Conservation (phyloP, 2,113 vertebrate genomes). For the Sapayoa aenigma region DNA sequence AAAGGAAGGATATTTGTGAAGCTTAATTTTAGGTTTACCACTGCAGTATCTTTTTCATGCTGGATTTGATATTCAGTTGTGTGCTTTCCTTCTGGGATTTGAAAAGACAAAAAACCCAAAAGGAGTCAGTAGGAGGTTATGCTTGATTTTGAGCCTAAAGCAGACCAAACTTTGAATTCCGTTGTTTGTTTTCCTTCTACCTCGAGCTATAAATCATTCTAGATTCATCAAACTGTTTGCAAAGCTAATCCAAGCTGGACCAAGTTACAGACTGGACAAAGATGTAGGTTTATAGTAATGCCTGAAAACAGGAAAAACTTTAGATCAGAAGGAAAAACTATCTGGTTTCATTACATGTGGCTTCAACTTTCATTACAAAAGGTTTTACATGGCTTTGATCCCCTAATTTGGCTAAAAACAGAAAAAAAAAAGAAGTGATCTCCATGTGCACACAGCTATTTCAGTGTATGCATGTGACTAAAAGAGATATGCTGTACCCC, state of each 20-base stretch:
- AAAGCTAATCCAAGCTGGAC: constrained; percentile 49
- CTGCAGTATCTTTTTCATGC: background rate
- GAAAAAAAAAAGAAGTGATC: background rate
- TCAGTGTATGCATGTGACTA: background rate
- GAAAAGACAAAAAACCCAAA: constrained; percentile 2
- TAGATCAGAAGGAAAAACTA: constrained; percentile 57
- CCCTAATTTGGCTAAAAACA: constrained; percentile 37
- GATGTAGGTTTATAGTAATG: constrained; percentile 55
- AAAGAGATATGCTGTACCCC: background rate
- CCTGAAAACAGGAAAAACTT: constrained; percentile 60
- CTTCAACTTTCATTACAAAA: constrained; percentile 58
- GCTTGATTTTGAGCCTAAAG: background rate
- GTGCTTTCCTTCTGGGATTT: background rate
- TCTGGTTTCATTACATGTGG: constrained; percentile 61
- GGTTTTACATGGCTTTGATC: constrained; percentile 55
- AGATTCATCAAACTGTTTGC: constrained; percentile 52
- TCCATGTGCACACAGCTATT: background rate
- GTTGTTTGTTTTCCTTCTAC: constrained; percentile 43
- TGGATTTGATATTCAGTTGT: background rate
- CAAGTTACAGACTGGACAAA: constrained; percentile 35
- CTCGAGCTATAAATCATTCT: constrained; percentile 37
- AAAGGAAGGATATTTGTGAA: background rate
- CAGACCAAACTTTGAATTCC: background rate
- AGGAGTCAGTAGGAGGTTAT: constrained; percentile 4
- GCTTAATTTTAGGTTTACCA: background rate